A percentile compares a stretch with the other conserved stretches of the same genome.
These are phyloP conservation scores for Brachionus angularis DNA, from an alignment of 1,140 invertebrate genomes.

Conservation along the genomic window DNA sequence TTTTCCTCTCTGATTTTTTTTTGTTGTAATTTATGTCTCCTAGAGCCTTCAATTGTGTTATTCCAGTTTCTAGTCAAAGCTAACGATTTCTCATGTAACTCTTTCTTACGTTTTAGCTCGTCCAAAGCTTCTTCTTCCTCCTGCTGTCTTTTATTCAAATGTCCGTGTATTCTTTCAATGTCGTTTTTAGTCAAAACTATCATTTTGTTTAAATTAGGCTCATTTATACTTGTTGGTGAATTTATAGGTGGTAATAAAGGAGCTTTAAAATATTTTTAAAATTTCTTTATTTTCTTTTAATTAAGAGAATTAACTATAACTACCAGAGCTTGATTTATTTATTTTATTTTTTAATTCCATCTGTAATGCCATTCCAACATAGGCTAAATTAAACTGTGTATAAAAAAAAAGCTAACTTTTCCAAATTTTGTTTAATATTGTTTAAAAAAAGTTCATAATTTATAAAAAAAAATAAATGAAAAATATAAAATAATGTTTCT, in stretches of 20 bases:
- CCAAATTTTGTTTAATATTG: too few species aligned
- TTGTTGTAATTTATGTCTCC: conserved; percentile 55
- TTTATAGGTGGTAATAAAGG: conserved; percentile 4
- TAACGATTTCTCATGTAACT: conserved; percentile 49
- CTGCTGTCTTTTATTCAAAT: conserved; percentile 50
- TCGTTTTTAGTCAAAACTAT: conserved; percentile 47
- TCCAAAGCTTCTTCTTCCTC: conserved; percentile 50
- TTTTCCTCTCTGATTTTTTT: conserved; percentile 52
- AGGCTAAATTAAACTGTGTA: too few species aligned
- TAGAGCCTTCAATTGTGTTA: conserved; percentile 55
- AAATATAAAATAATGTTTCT: too few species aligned
- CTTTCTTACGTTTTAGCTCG: conserved; percentile 50
- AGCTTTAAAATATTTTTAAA: background rate
- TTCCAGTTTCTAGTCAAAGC: conserved; percentile 56
- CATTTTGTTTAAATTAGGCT: background rate
- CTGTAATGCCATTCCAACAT: conserved; percentile 18
- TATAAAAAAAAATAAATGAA: too few species aligned
- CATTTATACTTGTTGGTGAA: background rate
- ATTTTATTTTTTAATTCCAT: background rate
- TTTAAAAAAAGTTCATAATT: too few species aligned
- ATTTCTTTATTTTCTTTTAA: background rate
- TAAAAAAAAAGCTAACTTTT: too few species aligned
- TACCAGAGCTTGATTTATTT: conserved; percentile 11
- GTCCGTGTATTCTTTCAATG: conserved; percentile 53
- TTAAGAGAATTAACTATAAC: background rate